Percentiles rank a stretch among this genome's conserved stretches.
Evolutionary conservation across 2,888 invertebrate genomes (phyloP).

Genomic region (Coleophora deauratella): DNA sequence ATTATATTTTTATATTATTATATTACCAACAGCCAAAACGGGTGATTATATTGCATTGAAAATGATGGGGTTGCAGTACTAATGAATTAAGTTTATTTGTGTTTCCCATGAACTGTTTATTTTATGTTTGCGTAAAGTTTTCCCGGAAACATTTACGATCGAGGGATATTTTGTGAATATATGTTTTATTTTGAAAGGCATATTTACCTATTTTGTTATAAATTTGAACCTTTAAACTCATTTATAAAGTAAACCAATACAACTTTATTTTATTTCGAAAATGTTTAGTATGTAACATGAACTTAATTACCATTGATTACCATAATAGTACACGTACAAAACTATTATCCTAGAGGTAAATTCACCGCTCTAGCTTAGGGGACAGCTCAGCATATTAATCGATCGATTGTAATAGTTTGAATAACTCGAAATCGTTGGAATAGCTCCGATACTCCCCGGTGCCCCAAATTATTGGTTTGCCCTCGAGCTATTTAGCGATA

Average conservation of each 20-base stretch:
- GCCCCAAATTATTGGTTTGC: conserved; percentile 63
- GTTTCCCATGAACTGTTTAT: conserved; percentile 53
- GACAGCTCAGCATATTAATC: conserved; percentile 53
- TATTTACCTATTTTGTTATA: too few species aligned
- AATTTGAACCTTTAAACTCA: too few species aligned
- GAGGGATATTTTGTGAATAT: too few species aligned
- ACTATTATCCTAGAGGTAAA: conserved; percentile 1
- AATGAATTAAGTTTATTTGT: conserved; percentile 57
- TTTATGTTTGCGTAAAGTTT: conserved; percentile 17
- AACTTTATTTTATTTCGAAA: too few species aligned
- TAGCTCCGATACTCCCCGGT: conserved; percentile 40
- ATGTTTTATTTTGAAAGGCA: too few species aligned
- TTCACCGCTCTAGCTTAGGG: conserved; percentile 10
- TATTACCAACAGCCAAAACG: conserved; percentile 44
- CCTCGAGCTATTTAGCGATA: conserved; percentile 55
- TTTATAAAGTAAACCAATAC: too few species aligned
- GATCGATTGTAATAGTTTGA: conserved; percentile 42
- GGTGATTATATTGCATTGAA: conserved; percentile 59
- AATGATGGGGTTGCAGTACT: conserved; percentile 54
- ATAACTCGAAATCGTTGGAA: conserved; percentile 29
- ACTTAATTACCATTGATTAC: too few species aligned
- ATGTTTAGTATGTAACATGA: too few species aligned
- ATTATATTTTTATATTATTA: conserved; percentile 57
- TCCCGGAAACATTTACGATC: too few species aligned
- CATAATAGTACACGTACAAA: conserved; percentile 1